Evolutionary conservation across 1,140 invertebrate species (phyloP).

Genomic region (Apis cerana): DNA sequence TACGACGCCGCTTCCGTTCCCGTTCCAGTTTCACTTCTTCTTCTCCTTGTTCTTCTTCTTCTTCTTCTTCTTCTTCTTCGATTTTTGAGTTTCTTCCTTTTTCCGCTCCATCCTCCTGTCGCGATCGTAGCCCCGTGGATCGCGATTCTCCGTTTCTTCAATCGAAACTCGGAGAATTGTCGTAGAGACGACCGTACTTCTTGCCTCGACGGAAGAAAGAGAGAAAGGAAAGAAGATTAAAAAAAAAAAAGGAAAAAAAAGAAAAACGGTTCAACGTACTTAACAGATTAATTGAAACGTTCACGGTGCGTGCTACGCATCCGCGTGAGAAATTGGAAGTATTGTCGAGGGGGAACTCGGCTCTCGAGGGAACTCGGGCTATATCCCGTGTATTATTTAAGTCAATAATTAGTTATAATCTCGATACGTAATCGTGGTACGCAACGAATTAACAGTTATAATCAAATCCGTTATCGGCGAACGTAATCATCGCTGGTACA

Average conservation of each 20-base stretch:
- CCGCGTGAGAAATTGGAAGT: conserved; percentile 53
- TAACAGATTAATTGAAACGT: conserved; percentile 50
- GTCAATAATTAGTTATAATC: conserved; percentile 63
- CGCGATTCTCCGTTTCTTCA: not conserved
- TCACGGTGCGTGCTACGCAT: conserved; percentile 60
- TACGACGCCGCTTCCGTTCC: conserved; percentile 57
- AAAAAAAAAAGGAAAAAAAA: too few relatives aligned
- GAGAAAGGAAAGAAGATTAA: too few relatives aligned
- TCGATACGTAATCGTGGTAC: conserved; percentile 47
- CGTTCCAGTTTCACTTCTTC: not conserved
- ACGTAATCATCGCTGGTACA: conserved; percentile 18
- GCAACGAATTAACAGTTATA: conserved; percentile 42
- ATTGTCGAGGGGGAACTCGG: conserved; percentile 37
- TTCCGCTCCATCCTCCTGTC: not conserved
- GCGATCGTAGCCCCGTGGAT: not conserved
- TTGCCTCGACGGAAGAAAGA: not conserved
- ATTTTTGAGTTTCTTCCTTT: not conserved
- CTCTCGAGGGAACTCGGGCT: conserved; percentile 36
- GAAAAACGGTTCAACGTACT: conserved; percentile 59
- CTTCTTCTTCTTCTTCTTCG: conserved; percentile 2
- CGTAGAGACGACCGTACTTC: not conserved
- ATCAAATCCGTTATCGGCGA: conserved; percentile 59
- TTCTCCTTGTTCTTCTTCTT: conserved; percentile 24
- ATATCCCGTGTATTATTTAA: conserved; percentile 19
- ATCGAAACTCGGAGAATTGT: not conserved